Conservation (phyloP, 2,888 invertebrate genomes). For the Cryptus viduatorius region DNA sequence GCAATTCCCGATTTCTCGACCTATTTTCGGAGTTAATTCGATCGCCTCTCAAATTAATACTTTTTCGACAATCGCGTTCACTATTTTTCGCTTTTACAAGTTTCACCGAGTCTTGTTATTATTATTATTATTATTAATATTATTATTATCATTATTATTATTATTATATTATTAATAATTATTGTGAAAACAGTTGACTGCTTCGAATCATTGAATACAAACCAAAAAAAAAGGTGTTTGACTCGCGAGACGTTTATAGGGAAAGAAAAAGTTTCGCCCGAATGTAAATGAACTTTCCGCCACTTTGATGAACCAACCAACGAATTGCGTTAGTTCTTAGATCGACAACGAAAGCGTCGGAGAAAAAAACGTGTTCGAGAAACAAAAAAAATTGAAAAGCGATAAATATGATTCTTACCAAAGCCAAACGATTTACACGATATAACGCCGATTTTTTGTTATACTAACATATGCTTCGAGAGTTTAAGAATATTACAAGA, state of each 20-base stretch:
- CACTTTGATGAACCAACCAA: conserved; percentile 27
- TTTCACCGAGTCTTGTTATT: conserved; percentile 62
- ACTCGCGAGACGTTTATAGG: conserved; percentile 35
- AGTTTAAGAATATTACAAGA: conserved; percentile 45
- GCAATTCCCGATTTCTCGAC: background rate
- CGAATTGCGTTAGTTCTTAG: conserved; percentile 53
- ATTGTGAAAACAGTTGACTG: conserved; percentile 53
- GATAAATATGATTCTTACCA: conserved; percentile 68
- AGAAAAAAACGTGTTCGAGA: conserved; percentile 9
- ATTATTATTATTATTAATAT: conserved; percentile 49
- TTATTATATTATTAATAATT: conserved; percentile 50
- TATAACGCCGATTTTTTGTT: conserved; percentile 63
- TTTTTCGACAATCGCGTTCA: conserved; percentile 57
- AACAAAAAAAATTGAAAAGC: conserved; percentile 33
- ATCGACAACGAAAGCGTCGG: conserved; percentile 24
- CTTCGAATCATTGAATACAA: conserved; percentile 58
- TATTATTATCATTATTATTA: conserved; percentile 50
- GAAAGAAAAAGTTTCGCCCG: background rate
- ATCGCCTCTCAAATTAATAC: conserved; percentile 17
- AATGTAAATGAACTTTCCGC: conserved; percentile 15
- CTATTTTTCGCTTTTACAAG: conserved; percentile 62
- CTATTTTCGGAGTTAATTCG: background rate
- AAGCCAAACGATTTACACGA: conserved; percentile 69
- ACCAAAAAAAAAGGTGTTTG: conserved; percentile 39
- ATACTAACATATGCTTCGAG: conserved; percentile 67